These are phyloP conservation scores for Goniozus legneri DNA, from an alignment of 1,140 invertebrate genomes.

Conservation along the genomic window DNA sequence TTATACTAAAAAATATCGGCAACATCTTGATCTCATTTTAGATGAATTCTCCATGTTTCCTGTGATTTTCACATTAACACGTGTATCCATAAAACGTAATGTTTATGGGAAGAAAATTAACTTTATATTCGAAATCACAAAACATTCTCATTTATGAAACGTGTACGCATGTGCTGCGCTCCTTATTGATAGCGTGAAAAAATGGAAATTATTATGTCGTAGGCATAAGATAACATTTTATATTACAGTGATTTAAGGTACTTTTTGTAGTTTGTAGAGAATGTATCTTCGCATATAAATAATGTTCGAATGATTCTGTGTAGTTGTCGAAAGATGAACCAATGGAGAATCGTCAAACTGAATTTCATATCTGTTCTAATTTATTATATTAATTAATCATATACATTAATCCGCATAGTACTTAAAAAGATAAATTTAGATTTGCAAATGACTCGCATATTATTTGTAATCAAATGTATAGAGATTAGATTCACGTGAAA, in stretches of 20 bases:
- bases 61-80: background rate
- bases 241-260: slow-evolving; percentile 34
- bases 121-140: slow-evolving; percentile 20
- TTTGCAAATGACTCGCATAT: slow-evolving; percentile 3
- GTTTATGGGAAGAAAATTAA: slow-evolving; percentile 9
- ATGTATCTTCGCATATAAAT: slow-evolving; percentile 12
- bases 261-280: slow-evolving; percentile 31
- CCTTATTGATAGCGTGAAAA: slow-evolving; percentile 14
- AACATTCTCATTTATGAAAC: slow-evolving; percentile 21
- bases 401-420: slow-evolving; percentile 1
- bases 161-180: slow-evolving; percentile 5
- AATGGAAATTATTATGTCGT: slow-evolving; percentile 18
- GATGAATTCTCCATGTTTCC: background rate
- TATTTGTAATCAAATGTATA: slow-evolving; percentile 17
- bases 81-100: slow-evolving; percentile 8
- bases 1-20: no score
- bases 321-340: slow-evolving; percentile 11
- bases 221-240: slow-evolving; percentile 33
- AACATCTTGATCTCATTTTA: no score
- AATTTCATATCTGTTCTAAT: background rate
- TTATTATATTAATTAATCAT: background rate
- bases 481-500: slow-evolving; percentile 9
- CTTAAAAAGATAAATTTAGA: slow-evolving; percentile 3
- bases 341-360: background rate
- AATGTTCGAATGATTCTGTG: slow-evolving; percentile 17